Conservation (phyloP, 2,113 vertebrate genomes). For the Lasiurus cinereus region DNA sequence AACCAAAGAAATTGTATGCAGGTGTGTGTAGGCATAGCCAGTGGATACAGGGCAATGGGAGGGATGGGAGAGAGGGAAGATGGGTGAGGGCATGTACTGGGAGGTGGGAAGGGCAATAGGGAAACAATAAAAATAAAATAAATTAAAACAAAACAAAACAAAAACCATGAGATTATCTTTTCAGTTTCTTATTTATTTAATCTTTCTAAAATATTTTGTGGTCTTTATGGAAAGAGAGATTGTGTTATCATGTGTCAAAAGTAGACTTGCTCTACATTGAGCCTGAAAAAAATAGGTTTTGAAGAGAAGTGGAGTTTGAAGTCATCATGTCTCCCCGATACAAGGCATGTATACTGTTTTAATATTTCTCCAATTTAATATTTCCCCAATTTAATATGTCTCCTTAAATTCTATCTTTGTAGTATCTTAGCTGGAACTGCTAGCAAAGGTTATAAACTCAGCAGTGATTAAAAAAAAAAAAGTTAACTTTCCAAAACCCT, state of each 20-base stretch:
- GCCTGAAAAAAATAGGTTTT: background rate
- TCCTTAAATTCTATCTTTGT: background rate
- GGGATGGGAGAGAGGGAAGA: too few species aligned
- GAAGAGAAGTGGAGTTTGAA: background rate
- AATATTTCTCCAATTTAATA: constrained; percentile 11
- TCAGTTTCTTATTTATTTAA: constrained; percentile 36
- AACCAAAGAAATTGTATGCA: too few species aligned
- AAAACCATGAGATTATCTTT: too few species aligned
- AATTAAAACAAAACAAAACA: too few species aligned
- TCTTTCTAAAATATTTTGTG: background rate
- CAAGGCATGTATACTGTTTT: background rate
- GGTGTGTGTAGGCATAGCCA: too few species aligned
- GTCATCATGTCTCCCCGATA: background rate
- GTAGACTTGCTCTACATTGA: background rate
- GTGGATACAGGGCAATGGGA: too few species aligned
- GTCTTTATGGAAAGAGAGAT: background rate
- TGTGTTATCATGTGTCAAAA: background rate
- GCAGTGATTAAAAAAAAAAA: constrained; percentile 15
- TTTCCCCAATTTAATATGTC: too few species aligned
- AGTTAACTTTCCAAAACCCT: background rate
- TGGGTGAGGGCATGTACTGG: too few species aligned
- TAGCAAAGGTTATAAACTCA: background rate
- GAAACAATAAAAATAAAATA: too few species aligned
- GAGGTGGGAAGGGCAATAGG: too few species aligned
- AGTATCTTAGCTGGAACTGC: background rate